Percentiles rank a stretch among this genome's conserved stretches.
Conservation (phyloP, 1,140 invertebrate species). For the Bursaphelenchus mucronatus region DNA sequence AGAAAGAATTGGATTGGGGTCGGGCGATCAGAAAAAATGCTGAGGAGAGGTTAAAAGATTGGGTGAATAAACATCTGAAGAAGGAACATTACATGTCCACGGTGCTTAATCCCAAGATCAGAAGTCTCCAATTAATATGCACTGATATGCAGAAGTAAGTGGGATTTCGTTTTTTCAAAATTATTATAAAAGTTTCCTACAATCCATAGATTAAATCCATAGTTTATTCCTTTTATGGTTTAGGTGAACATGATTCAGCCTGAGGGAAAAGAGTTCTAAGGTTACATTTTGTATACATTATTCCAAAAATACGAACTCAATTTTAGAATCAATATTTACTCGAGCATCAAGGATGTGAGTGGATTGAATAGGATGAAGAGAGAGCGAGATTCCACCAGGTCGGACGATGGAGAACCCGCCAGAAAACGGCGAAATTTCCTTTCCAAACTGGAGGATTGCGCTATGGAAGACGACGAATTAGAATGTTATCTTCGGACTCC, state of each 20-base stretch:
- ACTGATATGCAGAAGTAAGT: slow-evolving; percentile 39
- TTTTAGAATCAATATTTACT: slow-evolving; percentile 22
- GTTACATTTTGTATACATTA: background rate
- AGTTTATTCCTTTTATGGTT: too few species aligned
- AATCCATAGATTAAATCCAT: background rate
- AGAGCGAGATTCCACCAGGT: background rate
- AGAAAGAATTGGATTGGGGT: slow-evolving; percentile 19
- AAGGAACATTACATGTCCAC: slow-evolving; percentile 42
- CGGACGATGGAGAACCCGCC: slow-evolving; percentile 40
- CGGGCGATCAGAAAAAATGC: slow-evolving; percentile 20
- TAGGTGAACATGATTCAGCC: too few species aligned
- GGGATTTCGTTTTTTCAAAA: background rate
- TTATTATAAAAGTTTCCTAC: background rate
- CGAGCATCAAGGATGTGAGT: slow-evolving; percentile 11
- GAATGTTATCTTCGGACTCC: slow-evolving; percentile 36
- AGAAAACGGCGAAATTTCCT: slow-evolving; percentile 42
- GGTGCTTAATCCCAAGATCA: slow-evolving; percentile 40
- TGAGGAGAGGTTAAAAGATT: slow-evolving; percentile 28
- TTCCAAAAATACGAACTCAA: background rate
- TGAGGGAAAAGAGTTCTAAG: too few species aligned
- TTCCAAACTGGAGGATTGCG: slow-evolving; percentile 37
- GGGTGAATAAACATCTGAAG: slow-evolving; percentile 34
- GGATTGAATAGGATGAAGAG: slow-evolving; percentile 14
- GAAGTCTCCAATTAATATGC: slow-evolving; percentile 41
- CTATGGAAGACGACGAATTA: slow-evolving; percentile 44